phyloP scores from a whole-genome alignment of 1,140 invertebrate genomes.

The Drosophila malerkotliana region DNA sequence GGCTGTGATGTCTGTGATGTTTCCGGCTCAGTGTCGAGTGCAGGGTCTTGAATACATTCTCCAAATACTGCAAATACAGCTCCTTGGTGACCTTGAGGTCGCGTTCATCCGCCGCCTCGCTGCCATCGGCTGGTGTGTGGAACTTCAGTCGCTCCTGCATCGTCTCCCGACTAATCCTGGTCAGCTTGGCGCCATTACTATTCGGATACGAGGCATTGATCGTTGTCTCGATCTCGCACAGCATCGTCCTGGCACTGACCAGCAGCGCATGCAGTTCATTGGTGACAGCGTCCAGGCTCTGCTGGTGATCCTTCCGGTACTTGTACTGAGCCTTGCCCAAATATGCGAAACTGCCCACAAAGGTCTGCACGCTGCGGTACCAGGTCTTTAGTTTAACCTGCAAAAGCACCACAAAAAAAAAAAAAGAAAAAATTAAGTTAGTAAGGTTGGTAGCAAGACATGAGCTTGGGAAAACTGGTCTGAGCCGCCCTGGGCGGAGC shows the following conservation, averaged over 20 bases:
- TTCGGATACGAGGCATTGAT: slow-evolving; percentile 67
- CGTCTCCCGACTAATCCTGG: slow-evolving; percentile 36
- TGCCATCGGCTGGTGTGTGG: slow-evolving; percentile 57
- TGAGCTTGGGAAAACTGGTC: slow-evolving; percentile 54
- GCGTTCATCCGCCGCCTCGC: slow-evolving; percentile 37
- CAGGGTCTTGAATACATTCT: slow-evolving; percentile 53
- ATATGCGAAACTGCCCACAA: slow-evolving; percentile 66
- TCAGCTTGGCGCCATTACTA: slow-evolving; percentile 62
- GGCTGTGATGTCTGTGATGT: neutral
- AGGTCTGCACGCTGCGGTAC: slow-evolving; percentile 75
- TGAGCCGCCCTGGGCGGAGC: slow-evolving; percentile 71
- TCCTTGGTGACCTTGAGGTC: slow-evolving; percentile 71
- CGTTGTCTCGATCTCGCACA: slow-evolving; percentile 73
- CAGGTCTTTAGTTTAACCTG: slow-evolving; percentile 71
- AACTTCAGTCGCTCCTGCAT: slow-evolving; percentile 66
- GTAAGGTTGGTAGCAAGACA: slow-evolving; percentile 36
- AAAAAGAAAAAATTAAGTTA: neutral
- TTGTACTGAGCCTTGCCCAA: slow-evolving; percentile 70
- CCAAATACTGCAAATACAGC: slow-evolving; percentile 60
- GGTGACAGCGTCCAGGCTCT: slow-evolving; percentile 35
- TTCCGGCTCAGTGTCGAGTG: slow-evolving; percentile 34
- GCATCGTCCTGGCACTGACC: slow-evolving; percentile 55
- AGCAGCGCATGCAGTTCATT: slow-evolving; percentile 66
- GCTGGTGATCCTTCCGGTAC: slow-evolving; percentile 61
- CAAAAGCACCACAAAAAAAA: no score